Base-by-base conservation (phyloP, 2,113 vertebrate species). In the Hippocampus zosterae region DNA sequence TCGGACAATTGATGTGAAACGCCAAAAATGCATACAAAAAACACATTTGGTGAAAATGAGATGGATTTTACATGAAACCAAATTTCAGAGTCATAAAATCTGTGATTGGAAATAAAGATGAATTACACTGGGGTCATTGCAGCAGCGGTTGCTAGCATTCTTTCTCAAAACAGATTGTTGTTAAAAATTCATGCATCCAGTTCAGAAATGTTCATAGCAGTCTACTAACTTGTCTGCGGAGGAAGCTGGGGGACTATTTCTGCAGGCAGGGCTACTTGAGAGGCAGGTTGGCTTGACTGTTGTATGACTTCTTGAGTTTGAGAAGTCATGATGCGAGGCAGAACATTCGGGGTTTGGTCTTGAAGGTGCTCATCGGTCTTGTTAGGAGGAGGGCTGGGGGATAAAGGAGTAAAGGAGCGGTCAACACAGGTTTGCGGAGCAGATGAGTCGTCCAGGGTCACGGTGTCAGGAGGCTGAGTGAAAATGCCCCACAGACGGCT, bases 281-380 rank as follows among this genome's bases (percentile, higher is more conserved):
- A 8, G 19, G 82, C 72, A 13, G 62, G 29, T 15, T 63, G 74
- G 57, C 50, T 11, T 27, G 78, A 50, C 61, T 62, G 71, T 10
- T 76, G 73, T 11, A 37, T 0, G 61, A 50, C 73, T 2, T 86
- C 84, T 66, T 42, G 65, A 48, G 29, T 68, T 65, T 64, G 72
- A 8, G 76, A 27, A 40, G 70, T 69, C 72, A 56, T 81, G 66
- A 65, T 79, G 44, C 85, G 76, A 55, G 81, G 84, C 42, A 80
- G 85, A 12, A 87, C 72, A 59, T 67, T 81, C 13, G 84, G 90
- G 23, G 63, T 70, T 66, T 68, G 74, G 16, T 81, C 82, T 48
- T 29, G 77, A 11, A 73, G 76, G 1, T 27, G 27, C 27, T 87
- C 86, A 70, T 84, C 65, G 0, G 52, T 67, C 41, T 78, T 66